Base-by-base conservation (phyloP, 2,797 vertebrate genomes). In the Aulostomus chinensis region DNA sequence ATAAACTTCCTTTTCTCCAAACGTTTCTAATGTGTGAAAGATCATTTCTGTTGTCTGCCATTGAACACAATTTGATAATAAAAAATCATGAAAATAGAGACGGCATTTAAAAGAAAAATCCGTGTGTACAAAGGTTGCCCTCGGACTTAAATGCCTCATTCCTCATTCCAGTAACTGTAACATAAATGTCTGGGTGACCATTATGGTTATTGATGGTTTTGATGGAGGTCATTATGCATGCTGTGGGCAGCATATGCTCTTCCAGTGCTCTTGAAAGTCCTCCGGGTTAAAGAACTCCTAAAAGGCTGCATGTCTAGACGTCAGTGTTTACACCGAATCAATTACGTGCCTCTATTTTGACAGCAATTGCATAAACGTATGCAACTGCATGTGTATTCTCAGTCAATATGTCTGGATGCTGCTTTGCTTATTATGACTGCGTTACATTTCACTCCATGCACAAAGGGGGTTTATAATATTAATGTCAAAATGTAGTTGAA, bases 201-300 rank as follows among this genome's bases (percentile, higher is more conserved):
- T 89, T 88, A 89, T 46, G 63, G 84, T 91, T 91, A 91, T 90
- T 90, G 88, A 91, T 90, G 84, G 77, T 65, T 71, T 68, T 80
- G 84, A 83, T 70, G 76, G 81, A 68, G 68, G 74, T 83, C 88
- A 82, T 89, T 90, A 86, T 85, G 83, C 84, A 86, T 75, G 88
- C 87, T 89, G 87, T 77, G 86, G 66, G 73, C 69, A 77, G 75
- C 86, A 82, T 81, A 81, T 84, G 85, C 68, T 88, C 82, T 80
- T 83, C 58, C 65, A 18, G 3, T 65, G 78, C 78, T 81, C 81
- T 75, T 75, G 65, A 82, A 60, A 76, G 63, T 84, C 73, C 57
- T 60, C 42, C 26, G 13, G 77, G 47, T 58, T 68, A 56, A 70
- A 86, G 51, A 80, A 81, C 71, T 78, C 55, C 37, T 34, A 10